Conservation (phyloP, 1,140 invertebrate genomes). For the Drosophila setifemur region DNA sequence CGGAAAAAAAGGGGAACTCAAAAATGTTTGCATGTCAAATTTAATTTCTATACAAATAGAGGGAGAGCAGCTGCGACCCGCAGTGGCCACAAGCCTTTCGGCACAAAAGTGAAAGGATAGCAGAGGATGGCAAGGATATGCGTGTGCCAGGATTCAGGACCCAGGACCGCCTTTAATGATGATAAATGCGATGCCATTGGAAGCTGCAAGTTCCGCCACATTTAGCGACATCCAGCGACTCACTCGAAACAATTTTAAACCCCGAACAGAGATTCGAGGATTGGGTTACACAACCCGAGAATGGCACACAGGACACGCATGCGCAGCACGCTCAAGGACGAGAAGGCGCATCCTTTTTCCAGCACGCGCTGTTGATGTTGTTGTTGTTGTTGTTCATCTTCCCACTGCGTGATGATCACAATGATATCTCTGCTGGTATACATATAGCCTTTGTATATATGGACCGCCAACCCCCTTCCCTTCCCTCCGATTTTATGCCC, state of each 20-base stretch:
- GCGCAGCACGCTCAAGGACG: conserved; percentile 59
- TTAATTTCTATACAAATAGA: conserved; percentile 75
- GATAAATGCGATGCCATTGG: conserved; percentile 67
- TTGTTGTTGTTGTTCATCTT: conserved; percentile 21
- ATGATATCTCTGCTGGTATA: conserved; percentile 42
- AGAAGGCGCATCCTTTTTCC: conserved; percentile 43
- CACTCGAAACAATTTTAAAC: conserved; percentile 53
- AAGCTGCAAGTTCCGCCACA: conserved; percentile 69
- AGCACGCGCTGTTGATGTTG: conserved; percentile 58
- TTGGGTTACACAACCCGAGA: conserved; percentile 70
- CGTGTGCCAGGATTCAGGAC: conserved; percentile 10
- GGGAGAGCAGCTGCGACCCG: conserved; percentile 57
- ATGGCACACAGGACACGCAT: conserved; percentile 50
- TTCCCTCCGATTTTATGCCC: conserved; percentile 31
- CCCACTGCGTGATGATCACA: conserved; percentile 55
- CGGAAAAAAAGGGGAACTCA: neutral
- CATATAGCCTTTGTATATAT: conserved; percentile 17
- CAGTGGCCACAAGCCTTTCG: conserved; percentile 66
- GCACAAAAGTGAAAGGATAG: conserved; percentile 64
- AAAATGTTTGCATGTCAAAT: conserved; percentile 77
- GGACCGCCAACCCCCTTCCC: conserved; percentile 16
- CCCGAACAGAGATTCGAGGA: conserved; percentile 49
- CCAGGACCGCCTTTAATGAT: conserved; percentile 69
- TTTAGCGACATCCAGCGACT: conserved; percentile 47
- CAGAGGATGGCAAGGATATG: conserved; percentile 2